These are phyloP conservation scores for Paradisaea rubra DNA, from an alignment of 2,113 vertebrate genomes.

Conservation along the genomic window DNA sequence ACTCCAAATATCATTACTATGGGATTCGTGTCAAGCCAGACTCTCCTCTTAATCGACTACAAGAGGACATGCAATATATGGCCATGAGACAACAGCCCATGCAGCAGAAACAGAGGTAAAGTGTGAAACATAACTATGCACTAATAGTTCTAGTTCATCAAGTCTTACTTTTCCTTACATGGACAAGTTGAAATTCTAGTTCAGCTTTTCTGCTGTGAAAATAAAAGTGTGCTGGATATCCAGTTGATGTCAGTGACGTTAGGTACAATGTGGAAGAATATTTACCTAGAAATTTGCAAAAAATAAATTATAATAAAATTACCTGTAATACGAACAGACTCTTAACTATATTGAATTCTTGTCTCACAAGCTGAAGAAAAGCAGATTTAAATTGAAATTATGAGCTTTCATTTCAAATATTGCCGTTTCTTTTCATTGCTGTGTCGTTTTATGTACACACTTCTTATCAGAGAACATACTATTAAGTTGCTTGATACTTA, in stretches of 20 bases:
- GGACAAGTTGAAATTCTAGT: background rate
- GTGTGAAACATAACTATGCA: background rate
- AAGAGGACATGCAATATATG: conserved; percentile 86
- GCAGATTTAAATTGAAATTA: background rate
- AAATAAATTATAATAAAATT: background rate
- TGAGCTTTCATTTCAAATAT: background rate
- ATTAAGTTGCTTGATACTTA: background rate
- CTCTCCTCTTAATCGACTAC: conserved; percentile 81
- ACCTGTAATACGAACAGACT: background rate
- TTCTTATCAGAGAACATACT: background rate
- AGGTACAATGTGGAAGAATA: background rate
- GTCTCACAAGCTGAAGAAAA: background rate
- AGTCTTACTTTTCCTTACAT: background rate
- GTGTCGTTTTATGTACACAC: background rate
- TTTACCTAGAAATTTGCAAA: background rate
- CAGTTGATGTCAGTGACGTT: background rate
- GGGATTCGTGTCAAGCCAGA: conserved; percentile 85
- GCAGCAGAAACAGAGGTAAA: conserved; percentile 83
- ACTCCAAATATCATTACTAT: conserved; percentile 84
- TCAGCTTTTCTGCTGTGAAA: background rate
- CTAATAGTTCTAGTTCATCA: background rate
- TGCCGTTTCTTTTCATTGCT: background rate
- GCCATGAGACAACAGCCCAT: conserved; percentile 84
- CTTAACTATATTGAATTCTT: background rate
- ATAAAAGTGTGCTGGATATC: background rate